Evolutionary conservation across 2,888 invertebrate species (phyloP), one percentile per base, ranked within the genome.

Genomic region (Ypsolopha sequella): DNA sequence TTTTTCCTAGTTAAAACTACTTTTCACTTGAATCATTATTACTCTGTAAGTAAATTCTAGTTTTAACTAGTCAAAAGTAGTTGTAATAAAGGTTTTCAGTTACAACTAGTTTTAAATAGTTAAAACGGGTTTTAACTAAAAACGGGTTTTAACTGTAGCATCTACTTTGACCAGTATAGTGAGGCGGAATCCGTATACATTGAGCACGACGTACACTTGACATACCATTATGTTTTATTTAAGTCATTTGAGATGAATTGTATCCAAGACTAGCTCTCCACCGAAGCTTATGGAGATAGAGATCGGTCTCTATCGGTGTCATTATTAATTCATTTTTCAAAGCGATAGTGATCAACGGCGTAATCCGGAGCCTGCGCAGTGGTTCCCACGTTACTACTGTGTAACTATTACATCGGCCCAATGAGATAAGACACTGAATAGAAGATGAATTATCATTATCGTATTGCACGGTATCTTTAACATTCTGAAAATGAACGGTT

Each of bases 261-360:
- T 43, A 13, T 43, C 43, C 2, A 10, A 13, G 48, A 24, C 2
- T 24, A 2, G 24, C 24, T 62, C 61, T 61, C 61, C 65, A 67
- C 60, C 57, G 62, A 63, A 71, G 73, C 72, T 68, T 69, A 70
- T 56, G 46, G 51, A 64, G 77, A 81, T 80, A 66, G 6, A 68
- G 63, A 78, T 79, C 78, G 58, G 61, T 58, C 65, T 63, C 65
- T 69, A 77, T 78, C 71, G 69, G 70, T 68, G 68, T 72, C 71
- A 74, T 76, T 79, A 80, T 78, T 77, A 80, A 78, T 77, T 76
- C 70, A 77, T 76, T 77, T 75, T 79, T 76, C 71, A 69, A 60
- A 57, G 49, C 55, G 81, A 82, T 81, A 78, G 61, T 55, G 69
- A 80, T 84, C 80, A 61, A 67, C 69, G 74, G 67, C 69, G 74